Base-by-base conservation (phyloP, 2,113 vertebrate genomes). In the Rhinoderma darwinii region DNA sequence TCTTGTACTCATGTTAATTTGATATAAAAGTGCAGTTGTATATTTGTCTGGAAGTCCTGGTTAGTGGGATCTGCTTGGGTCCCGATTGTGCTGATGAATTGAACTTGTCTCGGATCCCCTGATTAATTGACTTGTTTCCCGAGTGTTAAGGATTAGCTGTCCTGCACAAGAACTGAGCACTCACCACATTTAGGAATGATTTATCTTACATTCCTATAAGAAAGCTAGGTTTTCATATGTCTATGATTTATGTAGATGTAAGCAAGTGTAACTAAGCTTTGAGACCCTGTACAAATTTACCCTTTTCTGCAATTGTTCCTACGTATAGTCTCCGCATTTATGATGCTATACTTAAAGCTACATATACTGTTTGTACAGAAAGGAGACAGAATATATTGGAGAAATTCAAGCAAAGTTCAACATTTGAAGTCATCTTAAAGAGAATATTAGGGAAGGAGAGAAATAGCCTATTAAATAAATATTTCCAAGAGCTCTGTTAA, bases 71-170 rank as follows among this genome's bases (percentile, higher is more conserved):
- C 56, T 39, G 50, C 54, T 35, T 15, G 22, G 78, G 56, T 80
- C 25, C 37, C 54, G 39, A 81, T 61, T 81, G 43, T 81, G 78
- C 78, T 81, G 50, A 81, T 81, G 54, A 81, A 81, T 63, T 61
- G 78, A 81, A 81, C 78, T 81, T 81, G 78, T 81, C 78, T 61
- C 12, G 20, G 59, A 81, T 81, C 54, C 20, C 35, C 78, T 81
- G 78, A 81, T 81, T 56, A 59, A 81, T 63, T 43, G 54, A 61
- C 78, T 41, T 41, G 54, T 43, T 63, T 81, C 37, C 54, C 59
- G 78, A 81, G 78, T 63, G 78, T 81, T 81, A 81, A 81, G 78
- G 78, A 81, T 81, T 81, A 81, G 78, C 78, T 81, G 78, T 81
- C 78, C 78, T 63, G 78, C 39, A 43, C 54, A 81, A 81, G 78